Evolutionary conservation across 2,113 vertebrate genomes (phyloP), one percentile per base, ranked within the genome.

Genomic region (Glaucidium brasilianum): DNA sequence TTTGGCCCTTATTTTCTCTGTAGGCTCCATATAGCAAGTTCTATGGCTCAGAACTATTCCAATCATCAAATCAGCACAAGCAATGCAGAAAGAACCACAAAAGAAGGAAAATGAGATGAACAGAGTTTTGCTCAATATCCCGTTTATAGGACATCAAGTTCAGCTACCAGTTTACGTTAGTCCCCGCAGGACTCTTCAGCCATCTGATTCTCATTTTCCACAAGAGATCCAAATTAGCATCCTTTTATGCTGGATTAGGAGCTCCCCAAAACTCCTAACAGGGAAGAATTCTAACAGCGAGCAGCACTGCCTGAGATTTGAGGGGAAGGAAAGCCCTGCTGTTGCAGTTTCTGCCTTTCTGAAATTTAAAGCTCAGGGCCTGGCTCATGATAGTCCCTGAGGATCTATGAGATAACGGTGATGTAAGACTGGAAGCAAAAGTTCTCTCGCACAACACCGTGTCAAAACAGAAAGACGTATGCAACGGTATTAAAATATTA

Each of bases 1-100:
- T 94, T 91, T 94, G 41, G 93, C 87, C 95, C 55, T 82, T 79
- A 5, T 90, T 95, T 93, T 83, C 77, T 73, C 91, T 50, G 37
- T 35, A n/a, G 86, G 58, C 81, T 95, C 88, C 90, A 78, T 17
- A 58, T 41, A 73, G 41, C 66, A 72, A 74, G 62, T 62, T 88
- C 81, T 76, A 67, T 15, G n/a, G 88, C 81, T 92, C 73, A 76
- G 89, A 88, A 94, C 67, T 37, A 53, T 58, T 68, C 73, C 78
- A 37, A 10, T 34, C 94, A 90, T 47, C 87, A 66, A 69, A 58
- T 29, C 37, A 34, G 63, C 66, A 41, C 35, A n/a, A 53, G 60
- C 73, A 56, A 25, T 8, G 29, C 43, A 37, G 37, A 60, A 49
- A 21, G 43, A 89, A 37, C 15, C 27, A 49, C 22, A 5, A 37